These are phyloP conservation scores for Pseudotriccus pelzelni DNA, from an alignment of 2,797 vertebrate species.

Conservation along the genomic window DNA sequence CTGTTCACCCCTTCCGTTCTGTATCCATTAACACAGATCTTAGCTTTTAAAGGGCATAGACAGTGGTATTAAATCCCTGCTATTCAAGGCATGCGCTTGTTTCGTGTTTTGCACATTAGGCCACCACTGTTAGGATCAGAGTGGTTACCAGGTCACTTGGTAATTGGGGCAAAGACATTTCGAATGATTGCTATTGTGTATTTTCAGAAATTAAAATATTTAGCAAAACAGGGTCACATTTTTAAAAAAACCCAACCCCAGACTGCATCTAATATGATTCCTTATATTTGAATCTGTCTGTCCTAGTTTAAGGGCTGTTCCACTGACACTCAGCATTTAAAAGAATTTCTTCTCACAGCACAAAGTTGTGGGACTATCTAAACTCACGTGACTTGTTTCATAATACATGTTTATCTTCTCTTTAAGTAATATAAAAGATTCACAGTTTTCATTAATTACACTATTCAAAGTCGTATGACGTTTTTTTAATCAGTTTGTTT, in stretches of 20 bases:
- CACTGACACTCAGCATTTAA: not conserved
- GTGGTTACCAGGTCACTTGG: slow-evolving; percentile 62
- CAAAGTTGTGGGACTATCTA: not conserved
- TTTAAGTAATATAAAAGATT: not conserved
- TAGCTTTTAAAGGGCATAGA: slow-evolving; percentile 1
- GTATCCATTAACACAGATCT: slow-evolving; percentile 23
- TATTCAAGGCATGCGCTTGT: slow-evolving; percentile 20
- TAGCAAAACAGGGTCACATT: not conserved
- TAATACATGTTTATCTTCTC: not conserved
- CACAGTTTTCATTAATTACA: not conserved
- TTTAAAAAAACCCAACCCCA: not conserved
- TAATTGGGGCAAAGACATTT: slow-evolving; percentile 61
- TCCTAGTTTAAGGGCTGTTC: not conserved
- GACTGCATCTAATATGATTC: not conserved
- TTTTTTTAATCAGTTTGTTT: not conserved
- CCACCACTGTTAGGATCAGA: slow-evolving; percentile 19
- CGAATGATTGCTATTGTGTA: not conserved
- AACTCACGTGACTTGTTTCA: not conserved
- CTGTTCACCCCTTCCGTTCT: not conserved
- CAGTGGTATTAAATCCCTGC: not conserved
- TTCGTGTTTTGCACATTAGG: not conserved
- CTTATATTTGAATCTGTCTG: not conserved
- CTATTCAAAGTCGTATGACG: not conserved
- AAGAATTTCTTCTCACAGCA: not conserved
- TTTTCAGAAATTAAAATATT: slow-evolving; percentile 51